These are phyloP conservation scores for Mongoloraphidia duomilia DNA, from an alignment of 2,888 invertebrate genomes.

Conservation along the genomic window DNA sequence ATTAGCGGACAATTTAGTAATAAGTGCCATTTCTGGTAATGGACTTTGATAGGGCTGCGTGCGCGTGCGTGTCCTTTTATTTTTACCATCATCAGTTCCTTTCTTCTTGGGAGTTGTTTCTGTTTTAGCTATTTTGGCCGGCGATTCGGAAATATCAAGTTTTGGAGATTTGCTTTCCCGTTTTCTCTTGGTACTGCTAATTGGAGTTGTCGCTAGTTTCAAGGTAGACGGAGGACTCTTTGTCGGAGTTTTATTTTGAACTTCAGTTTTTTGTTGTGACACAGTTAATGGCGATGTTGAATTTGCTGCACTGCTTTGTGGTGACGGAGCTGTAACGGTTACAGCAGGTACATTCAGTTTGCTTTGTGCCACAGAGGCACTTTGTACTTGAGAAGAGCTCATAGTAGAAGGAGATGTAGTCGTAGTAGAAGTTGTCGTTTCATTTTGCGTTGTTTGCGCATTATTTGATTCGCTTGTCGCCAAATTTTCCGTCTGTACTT, in stretches of 20 bases:
- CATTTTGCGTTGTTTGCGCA: constrained; percentile 5
- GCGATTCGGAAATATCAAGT: constrained; percentile 26
- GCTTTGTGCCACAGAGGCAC: too few species aligned
- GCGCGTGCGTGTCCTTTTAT: constrained; percentile 43
- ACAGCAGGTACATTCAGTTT: not conserved
- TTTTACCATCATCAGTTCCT: constrained; percentile 31
- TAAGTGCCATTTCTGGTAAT: constrained; percentile 59
- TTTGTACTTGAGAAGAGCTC: too few species aligned
- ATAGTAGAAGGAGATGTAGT: not conserved
- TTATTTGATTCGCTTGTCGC: too few species aligned
- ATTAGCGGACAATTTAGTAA: constrained; percentile 55
- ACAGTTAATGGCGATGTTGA: constrained; percentile 15
- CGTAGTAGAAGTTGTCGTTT: constrained; percentile 9
- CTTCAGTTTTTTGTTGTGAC: constrained; percentile 6
- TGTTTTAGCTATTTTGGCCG: constrained; percentile 22
- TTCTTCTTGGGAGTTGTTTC: constrained; percentile 30
- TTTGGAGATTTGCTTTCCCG: constrained; percentile 31
- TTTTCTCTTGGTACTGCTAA: constrained; percentile 37
- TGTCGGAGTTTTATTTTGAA: constrained; percentile 7
- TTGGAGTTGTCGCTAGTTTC: constrained; percentile 40
- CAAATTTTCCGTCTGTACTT: too few species aligned
- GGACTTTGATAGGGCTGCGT: constrained; percentile 76
- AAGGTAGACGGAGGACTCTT: constrained; percentile 28
- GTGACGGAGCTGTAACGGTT: constrained; percentile 5
- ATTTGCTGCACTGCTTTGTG: constrained; percentile 4